Evolutionary conservation across 2,797 vertebrate genomes (phyloP).

Genomic region (Hydrocynus forskahlii): DNA sequence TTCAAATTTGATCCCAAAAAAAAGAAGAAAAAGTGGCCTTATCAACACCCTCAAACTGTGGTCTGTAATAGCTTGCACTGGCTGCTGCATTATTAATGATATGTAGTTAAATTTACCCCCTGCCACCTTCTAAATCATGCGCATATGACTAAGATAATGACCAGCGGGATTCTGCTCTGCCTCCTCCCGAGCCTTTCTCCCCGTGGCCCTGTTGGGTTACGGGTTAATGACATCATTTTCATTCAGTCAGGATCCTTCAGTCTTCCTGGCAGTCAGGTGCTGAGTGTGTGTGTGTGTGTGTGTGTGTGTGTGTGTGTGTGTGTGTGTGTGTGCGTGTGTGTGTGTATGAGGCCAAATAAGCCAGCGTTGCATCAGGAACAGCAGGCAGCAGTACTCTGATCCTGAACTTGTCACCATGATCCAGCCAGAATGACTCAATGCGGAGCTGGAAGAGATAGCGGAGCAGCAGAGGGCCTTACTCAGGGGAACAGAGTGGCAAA

Average conservation of each 20-base stretch:
- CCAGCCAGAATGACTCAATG: slow-evolving; percentile 77
- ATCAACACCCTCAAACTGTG: slow-evolving; percentile 48
- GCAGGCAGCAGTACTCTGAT: slow-evolving; percentile 56
- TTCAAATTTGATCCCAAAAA: slow-evolving; percentile 35
- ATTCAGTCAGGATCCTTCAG: slow-evolving; percentile 72
- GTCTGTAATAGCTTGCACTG: slow-evolving; percentile 51
- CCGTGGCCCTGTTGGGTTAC: slow-evolving; percentile 47
- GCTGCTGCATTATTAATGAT: slow-evolving; percentile 57
- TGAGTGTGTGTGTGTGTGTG: slow-evolving; percentile 3
- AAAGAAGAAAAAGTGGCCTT: slow-evolving; percentile 21
- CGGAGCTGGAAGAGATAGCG: slow-evolving; percentile 60
- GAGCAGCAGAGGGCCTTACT: slow-evolving; percentile 28
- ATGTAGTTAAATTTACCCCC: slow-evolving; percentile 58
- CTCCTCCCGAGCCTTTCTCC: slow-evolving; percentile 50
- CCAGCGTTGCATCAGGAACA: slow-evolving; percentile 47
- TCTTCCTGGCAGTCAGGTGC: slow-evolving; percentile 75
- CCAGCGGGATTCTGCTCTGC: slow-evolving; percentile 49
- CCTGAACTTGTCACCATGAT: slow-evolving; percentile 71
- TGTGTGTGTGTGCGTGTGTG: slow-evolving; percentile 20
- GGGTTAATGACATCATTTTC: slow-evolving; percentile 83
- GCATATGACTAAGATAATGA: slow-evolving; percentile 60
- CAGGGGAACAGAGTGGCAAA: slow-evolving; percentile 28
- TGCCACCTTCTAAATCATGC: slow-evolving; percentile 54
- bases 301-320: slow-evolving; percentile 34
- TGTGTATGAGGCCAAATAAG: slow-evolving; percentile 10